Evolutionary conservation across 2,797 vertebrate genomes (phyloP).

Genomic region (Hylomyscus alleni): DNA sequence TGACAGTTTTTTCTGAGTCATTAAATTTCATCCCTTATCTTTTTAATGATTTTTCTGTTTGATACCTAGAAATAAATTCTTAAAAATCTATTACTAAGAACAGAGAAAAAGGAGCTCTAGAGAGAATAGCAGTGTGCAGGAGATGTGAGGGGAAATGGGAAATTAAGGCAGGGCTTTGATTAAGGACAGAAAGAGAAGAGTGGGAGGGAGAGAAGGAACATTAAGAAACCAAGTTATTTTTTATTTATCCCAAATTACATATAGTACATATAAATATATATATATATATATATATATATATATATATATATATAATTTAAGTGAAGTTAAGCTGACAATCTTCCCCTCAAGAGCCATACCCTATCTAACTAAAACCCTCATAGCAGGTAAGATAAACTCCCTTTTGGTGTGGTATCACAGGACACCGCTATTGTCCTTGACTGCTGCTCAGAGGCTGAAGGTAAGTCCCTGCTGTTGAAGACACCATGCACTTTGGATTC

Average conservation of each 20-base stretch:
- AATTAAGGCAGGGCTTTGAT: not conserved
- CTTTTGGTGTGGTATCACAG: not conserved
- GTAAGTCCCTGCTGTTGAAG: not conserved
- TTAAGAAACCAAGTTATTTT: not conserved
- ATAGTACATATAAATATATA: not conserved
- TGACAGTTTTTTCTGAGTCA: not conserved
- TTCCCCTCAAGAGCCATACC: not conserved
- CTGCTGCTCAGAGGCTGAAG: not conserved
- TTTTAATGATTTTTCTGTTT: conserved; percentile 1
- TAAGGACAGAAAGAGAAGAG: not conserved
- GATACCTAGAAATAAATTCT: conserved; percentile 48
- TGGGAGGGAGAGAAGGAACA: not conserved
- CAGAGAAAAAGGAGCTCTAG: not conserved
- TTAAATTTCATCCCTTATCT: not conserved
- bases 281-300: not conserved
- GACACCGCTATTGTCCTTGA: not conserved
- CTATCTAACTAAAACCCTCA: not conserved
- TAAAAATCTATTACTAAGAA: conserved; percentile 14
- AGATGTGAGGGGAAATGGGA: not conserved
- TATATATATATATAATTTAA: not conserved
- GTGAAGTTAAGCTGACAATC: not conserved
- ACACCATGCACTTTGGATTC: not conserved
- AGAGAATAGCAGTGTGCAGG: not conserved
- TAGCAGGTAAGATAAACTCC: not conserved
- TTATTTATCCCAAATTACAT: not conserved